phyloP scores from a whole-genome alignment of 2,797 vertebrate genomes.

The Tadarida brasiliensis region DNA sequence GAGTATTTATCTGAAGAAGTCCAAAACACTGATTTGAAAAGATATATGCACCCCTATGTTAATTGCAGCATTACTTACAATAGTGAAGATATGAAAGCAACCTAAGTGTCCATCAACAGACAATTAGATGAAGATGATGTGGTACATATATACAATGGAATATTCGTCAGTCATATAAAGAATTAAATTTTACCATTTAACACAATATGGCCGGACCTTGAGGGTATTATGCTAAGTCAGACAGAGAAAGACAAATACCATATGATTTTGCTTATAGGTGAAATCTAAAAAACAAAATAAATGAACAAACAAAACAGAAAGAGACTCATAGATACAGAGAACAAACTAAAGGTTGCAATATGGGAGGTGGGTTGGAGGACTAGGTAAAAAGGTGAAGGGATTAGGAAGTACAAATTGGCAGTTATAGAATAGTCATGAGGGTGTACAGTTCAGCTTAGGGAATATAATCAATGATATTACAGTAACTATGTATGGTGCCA shows the following conservation, averaged over 20 bases:
- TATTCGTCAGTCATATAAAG: background rate
- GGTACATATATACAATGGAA: background rate
- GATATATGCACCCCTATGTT: background rate
- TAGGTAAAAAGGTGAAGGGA: background rate
- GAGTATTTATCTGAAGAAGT: background rate
- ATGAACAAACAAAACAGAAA: background rate
- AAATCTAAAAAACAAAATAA: background rate
- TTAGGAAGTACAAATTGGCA: background rate
- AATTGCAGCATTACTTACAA: background rate
- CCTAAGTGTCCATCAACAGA: background rate
- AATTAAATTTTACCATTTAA: background rate
- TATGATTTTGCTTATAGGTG: background rate
- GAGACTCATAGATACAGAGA: background rate
- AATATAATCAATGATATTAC: background rate
- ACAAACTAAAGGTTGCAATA: background rate
- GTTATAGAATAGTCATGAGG: background rate
- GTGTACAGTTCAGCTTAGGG: background rate
- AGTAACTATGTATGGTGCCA: background rate
- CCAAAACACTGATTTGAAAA: background rate
- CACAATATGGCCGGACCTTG: background rate
- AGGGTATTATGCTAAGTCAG: background rate
- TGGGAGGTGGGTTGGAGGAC: background rate
- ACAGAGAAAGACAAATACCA: background rate
- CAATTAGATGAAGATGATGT: background rate
- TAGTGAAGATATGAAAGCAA: background rate